Percentiles rank a stretch among this genome's conserved stretches.
Conservation (phyloP, 1,140 invertebrate genomes). For the Dendroctonus ponderosae region DNA sequence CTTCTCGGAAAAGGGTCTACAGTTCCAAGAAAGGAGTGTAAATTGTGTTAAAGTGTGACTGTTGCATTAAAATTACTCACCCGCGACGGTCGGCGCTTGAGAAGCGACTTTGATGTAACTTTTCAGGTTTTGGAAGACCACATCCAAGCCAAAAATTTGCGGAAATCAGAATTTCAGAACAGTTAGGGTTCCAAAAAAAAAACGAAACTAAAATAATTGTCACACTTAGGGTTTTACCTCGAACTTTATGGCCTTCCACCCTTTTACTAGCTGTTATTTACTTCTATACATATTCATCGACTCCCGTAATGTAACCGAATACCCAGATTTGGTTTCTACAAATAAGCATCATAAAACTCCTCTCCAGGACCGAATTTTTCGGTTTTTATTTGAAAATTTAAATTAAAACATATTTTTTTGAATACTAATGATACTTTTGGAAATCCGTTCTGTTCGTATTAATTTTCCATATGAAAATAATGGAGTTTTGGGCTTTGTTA, state of each 20-base stretch:
- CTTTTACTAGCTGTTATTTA: constrained; percentile 24
- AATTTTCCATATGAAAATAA: not conserved
- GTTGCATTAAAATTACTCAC: too few species aligned
- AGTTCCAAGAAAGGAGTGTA: too few species aligned
- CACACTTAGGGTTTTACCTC: not conserved
- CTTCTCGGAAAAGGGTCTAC: too few species aligned
- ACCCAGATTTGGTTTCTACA: constrained; percentile 28
- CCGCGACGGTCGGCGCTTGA: too few species aligned
- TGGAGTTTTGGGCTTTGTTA: not conserved
- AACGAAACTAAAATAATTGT: not conserved
- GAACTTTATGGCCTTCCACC: constrained; percentile 11
- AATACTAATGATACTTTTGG: not conserved
- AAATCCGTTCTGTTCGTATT: not conserved
- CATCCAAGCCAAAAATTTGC: too few species aligned
- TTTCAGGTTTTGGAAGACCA: too few species aligned
- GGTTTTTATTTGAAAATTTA: not conserved
- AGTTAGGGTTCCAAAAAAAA: not conserved
- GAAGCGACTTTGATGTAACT: too few species aligned
- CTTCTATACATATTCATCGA: constrained; percentile 31
- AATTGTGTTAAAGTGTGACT: too few species aligned
- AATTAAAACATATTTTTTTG: not conserved
- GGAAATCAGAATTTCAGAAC: not conserved
- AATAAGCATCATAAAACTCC: constrained; percentile 13
- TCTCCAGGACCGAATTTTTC: constrained; percentile 5
- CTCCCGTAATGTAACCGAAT: constrained; percentile 24